Evolutionary conservation across 1,140 invertebrate genomes (phyloP).

Genomic region (Battus philenor): DNA sequence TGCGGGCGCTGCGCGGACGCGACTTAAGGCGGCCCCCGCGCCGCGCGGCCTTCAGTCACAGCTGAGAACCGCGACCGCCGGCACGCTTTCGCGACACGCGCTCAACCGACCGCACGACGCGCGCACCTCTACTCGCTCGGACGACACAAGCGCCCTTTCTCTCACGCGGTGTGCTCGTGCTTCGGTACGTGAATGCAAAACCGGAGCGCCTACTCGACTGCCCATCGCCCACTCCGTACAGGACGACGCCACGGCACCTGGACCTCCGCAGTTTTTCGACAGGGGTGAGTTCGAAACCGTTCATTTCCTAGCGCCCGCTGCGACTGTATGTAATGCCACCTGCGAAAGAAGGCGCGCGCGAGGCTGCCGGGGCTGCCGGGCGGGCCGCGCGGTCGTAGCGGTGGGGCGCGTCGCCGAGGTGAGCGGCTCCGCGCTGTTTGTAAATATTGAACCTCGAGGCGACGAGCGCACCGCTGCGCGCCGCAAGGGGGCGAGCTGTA

Average conservation of each 20-base stretch:
- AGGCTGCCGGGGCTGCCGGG: conserved; percentile 13
- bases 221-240: conserved; percentile 48
- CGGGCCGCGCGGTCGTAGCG: conserved; percentile 21
- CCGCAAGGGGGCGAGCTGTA: conserved; percentile 16
- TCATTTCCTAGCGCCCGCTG: conserved; percentile 30
- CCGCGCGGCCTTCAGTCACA: conserved; percentile 66
- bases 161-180: conserved; percentile 68
- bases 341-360: conserved; percentile 47
- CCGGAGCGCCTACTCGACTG: too few species aligned
- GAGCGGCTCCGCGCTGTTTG: conserved; percentile 56
- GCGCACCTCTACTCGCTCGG: conserved; percentile 51
- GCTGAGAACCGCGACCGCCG: conserved; percentile 47
- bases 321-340: conserved; percentile 44
- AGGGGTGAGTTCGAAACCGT: conserved; percentile 46
- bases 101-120: conserved; percentile 51
- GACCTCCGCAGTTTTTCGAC: conserved; percentile 41
- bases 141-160: conserved; percentile 64
- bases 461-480: conserved; percentile 19
- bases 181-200: conserved; percentile 67
- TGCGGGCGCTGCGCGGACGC: conserved; percentile 33
- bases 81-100: conserved; percentile 54
- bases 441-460: conserved; percentile 47
- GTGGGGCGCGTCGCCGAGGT: conserved; percentile 45
- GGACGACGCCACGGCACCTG: conserved; percentile 40
- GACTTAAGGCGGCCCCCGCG: conserved; percentile 60